Percentiles rank a stretch among this genome's conserved stretches.
phyloP scores from a whole-genome alignment of 2,797 vertebrate genomes.

The Epinephelus malabaricus region DNA sequence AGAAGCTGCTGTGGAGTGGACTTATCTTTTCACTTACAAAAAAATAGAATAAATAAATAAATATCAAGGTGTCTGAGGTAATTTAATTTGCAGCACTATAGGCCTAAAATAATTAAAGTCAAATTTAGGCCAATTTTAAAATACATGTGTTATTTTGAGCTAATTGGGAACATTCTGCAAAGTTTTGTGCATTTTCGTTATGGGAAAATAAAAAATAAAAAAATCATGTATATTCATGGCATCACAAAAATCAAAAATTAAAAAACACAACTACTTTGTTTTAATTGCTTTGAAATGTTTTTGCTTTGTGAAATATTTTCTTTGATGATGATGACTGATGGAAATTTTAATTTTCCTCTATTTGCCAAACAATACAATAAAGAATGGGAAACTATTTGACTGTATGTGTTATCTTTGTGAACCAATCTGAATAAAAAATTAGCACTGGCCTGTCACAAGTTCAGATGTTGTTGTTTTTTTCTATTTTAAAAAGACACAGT shows the following conservation, averaged over 20 bases:
- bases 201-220: background rate
- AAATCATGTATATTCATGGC: too few relatives aligned
- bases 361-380: background rate
- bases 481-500: background rate
- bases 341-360: background rate
- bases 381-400: background rate
- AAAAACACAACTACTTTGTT: background rate
- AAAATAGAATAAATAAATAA: too few relatives aligned
- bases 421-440: background rate
- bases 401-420: background rate
- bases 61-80: too few relatives aligned
- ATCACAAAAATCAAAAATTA: background rate
- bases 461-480: background rate
- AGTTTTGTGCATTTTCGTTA: background rate
- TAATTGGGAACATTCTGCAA: background rate
- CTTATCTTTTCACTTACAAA: too few relatives aligned
- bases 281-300: slow-evolving; percentile 1
- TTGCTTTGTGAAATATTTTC: background rate
- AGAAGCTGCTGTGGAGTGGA: too few relatives aligned
- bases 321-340: background rate
- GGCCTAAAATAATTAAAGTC: background rate
- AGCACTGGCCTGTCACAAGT: too few relatives aligned
- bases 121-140: background rate
- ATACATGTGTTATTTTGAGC: background rate
- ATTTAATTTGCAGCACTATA: too few relatives aligned